These are phyloP conservation scores for Aphelocoma coerulescens DNA, from an alignment of 2,113 vertebrate species.

Conservation along the genomic window DNA sequence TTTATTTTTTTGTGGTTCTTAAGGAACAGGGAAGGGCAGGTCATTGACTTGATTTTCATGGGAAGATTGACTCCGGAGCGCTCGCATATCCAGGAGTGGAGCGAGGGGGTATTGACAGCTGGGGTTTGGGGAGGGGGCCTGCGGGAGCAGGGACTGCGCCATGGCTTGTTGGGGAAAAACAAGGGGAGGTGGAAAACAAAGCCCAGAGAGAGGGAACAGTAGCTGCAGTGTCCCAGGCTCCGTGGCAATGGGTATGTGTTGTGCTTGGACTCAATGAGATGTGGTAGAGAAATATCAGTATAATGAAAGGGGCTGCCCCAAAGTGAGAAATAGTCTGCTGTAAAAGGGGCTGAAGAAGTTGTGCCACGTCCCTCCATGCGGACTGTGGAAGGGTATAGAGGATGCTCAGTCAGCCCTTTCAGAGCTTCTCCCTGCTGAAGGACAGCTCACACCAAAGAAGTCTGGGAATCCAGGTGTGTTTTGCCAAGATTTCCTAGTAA, in stretches of 20 bases:
- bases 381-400: neutral
- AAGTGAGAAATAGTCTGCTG: neutral
- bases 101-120: slow-evolving; percentile 82
- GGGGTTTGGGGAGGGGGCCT: slow-evolving; percentile 70
- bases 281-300: neutral
- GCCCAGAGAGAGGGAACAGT: slow-evolving; percentile 85
- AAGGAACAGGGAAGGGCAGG: slow-evolving; percentile 79
- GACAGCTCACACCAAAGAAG: neutral
- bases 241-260: neutral
- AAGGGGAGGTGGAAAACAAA: slow-evolving; percentile 86
- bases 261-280: neutral
- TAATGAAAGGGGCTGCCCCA: neutral
- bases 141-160: slow-evolving; percentile 77
- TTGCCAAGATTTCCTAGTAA: neutral
- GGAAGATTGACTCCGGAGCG: slow-evolving; percentile 82
- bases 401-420: neutral
- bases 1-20: slow-evolving; percentile 65
- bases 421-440: neutral
- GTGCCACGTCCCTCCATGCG: accelerated
- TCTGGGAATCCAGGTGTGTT: neutral
- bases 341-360: neutral
- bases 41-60: slow-evolving; percentile 97
- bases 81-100: slow-evolving; percentile 77
- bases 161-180: slow-evolving; percentile 83
- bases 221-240: slow-evolving; percentile 82